Conservation (phyloP, 2,797 vertebrate genomes). For the Heteromormyrus szaboi region DNA sequence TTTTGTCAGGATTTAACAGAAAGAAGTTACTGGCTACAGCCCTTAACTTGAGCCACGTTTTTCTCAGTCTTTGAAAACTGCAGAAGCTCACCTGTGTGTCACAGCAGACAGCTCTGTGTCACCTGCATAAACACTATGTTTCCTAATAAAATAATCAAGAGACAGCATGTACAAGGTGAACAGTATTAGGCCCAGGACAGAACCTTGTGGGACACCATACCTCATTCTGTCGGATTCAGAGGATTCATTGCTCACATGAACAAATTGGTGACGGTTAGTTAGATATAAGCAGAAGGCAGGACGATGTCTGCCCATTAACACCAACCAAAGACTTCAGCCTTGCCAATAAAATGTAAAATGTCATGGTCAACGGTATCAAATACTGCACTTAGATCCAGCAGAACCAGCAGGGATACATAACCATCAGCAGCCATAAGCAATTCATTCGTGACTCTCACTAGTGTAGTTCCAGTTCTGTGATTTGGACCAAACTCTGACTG, state of each 20-base stretch:
- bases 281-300: neutral
- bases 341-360: neutral
- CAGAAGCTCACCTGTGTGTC: neutral
- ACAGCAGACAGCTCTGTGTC: neutral
- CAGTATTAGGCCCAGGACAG: neutral
- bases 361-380: neutral
- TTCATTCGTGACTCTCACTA: neutral
- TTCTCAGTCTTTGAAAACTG: neutral
- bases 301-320: neutral
- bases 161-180: neutral
- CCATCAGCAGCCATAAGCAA: neutral
- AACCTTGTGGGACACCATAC: neutral
- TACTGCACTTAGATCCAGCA: neutral
- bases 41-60: neutral
- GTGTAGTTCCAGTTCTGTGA: neutral
- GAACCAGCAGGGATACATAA: neutral
- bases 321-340: neutral
- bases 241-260: neutral
- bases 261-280: neutral
- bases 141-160: neutral
- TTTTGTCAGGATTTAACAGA: neutral
- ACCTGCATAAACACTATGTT: neutral
- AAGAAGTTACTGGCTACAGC: neutral
- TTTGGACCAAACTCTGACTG: neutral
- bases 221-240: neutral